Conservation (phyloP, 2,797 vertebrate species). For the Micrastur ruficollis region DNA sequence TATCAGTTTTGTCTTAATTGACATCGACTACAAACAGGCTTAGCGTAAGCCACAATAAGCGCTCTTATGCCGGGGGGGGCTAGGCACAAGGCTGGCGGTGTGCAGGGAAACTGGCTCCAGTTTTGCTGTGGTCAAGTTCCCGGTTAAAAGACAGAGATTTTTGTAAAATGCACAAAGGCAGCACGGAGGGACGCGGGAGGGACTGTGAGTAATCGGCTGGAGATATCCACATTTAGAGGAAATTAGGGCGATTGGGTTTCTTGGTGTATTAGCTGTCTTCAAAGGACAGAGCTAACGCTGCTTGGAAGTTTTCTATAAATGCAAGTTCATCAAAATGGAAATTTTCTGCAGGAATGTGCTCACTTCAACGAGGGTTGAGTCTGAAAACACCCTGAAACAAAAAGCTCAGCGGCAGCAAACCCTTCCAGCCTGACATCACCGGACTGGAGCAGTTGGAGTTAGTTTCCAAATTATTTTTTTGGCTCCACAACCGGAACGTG, state of each 20-base stretch:
- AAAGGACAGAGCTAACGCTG: neutral
- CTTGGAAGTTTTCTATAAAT: neutral
- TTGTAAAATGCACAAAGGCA: neutral
- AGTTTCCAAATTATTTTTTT: neutral
- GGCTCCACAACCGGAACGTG: neutral
- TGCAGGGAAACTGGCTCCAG: neutral
- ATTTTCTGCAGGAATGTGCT: neutral
- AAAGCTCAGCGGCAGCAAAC: neutral
- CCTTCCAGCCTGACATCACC: neutral
- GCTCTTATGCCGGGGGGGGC: neutral
- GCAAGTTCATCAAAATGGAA: neutral
- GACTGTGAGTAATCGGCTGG: fast-evolving
- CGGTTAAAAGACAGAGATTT: neutral
- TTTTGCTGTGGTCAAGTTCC: neutral
- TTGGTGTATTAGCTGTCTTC: neutral
- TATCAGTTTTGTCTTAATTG: neutral
- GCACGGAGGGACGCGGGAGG: fast-evolving
- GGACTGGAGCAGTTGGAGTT: fast-evolving
- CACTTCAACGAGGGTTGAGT: neutral
- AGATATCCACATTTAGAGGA: neutral
- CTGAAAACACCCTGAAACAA: neutral
- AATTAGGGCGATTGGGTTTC: neutral
- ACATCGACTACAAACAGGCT: neutral
- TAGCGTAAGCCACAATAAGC: neutral
- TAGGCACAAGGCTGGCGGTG: neutral